Conservation (phyloP, 2,113 vertebrate species). For the Lethenteron reissneri region DNA sequence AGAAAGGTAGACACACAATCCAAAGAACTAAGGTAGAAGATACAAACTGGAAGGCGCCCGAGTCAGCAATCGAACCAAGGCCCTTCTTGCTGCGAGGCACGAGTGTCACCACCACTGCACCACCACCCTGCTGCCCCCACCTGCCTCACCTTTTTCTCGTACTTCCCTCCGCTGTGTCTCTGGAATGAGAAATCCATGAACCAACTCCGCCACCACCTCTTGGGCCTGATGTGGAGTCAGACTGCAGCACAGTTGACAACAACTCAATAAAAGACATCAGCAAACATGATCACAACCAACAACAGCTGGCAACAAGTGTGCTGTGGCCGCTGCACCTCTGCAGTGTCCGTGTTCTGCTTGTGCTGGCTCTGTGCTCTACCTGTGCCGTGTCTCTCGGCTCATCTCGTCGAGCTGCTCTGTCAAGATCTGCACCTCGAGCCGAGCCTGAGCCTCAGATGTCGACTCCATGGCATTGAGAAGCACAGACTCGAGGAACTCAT, state of each 20-base stretch:
- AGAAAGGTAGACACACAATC: no score
- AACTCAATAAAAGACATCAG: slow-evolving; percentile 3
- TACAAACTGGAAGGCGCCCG: no score
- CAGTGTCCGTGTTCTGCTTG: slow-evolving; percentile 7
- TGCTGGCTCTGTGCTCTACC: slow-evolving; percentile 21
- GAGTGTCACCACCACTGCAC: no score
- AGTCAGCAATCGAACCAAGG: no score
- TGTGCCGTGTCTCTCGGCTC: slow-evolving; percentile 43
- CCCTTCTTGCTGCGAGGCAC: no score
- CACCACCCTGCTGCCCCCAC: no score
- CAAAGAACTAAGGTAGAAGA: no score
- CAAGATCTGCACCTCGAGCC: slow-evolving; percentile 41
- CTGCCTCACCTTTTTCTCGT: slow-evolving; percentile 45
- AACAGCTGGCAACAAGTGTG: background rate
- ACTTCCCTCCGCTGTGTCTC: slow-evolving; percentile 39
- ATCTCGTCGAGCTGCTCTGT: slow-evolving; percentile 54
- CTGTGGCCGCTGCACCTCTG: background rate
- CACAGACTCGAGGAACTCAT: slow-evolving; percentile 62
- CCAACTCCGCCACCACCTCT: slow-evolving; percentile 69
- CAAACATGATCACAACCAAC: background rate
- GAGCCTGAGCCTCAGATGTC: slow-evolving; percentile 50
- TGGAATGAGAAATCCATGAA: slow-evolving; percentile 71
- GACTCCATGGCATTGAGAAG: slow-evolving; percentile 33
- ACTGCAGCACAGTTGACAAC: slow-evolving; percentile 18
- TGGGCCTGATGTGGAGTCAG: slow-evolving; percentile 44